Percentiles rank a stretch among this genome's conserved stretches.
phyloP scores from a whole-genome alignment of 2,113 vertebrate genomes.

The Recurvirostra avosetta region DNA sequence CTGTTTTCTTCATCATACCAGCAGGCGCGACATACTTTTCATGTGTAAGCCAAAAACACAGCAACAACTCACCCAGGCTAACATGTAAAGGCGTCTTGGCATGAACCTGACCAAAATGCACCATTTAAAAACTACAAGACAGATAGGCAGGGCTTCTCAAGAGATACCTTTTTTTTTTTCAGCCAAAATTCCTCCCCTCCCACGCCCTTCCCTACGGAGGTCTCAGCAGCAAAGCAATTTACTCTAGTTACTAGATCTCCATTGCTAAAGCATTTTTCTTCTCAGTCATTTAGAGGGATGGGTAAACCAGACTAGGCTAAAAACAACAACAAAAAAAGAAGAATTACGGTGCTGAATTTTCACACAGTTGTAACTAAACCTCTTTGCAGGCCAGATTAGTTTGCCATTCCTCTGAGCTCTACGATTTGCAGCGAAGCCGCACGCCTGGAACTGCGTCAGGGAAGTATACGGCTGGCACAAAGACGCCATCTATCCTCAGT shows the following conservation, averaged over 20 bases:
- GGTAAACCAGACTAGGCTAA: not conserved
- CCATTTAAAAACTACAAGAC: not conserved
- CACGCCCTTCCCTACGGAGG: not conserved
- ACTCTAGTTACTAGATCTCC: not conserved
- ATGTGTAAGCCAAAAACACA: not conserved
- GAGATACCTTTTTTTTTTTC: not conserved
- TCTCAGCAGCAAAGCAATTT: not conserved
- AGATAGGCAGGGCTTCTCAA: constrained; percentile 9
- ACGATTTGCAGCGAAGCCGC: not conserved
- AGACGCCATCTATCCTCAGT: not conserved
- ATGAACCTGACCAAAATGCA: not conserved
- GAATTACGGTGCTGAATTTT: not conserved
- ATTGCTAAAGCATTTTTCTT: not conserved
- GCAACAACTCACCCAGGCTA: not conserved
- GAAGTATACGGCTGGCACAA: not conserved
- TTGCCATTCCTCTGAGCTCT: not conserved
- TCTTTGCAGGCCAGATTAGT: not conserved
- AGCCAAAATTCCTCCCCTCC: constrained; percentile 38
- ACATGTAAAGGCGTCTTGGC: not conserved
- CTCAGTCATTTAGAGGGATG: not conserved
- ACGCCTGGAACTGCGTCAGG: fast-evolving
- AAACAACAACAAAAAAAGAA: not conserved
- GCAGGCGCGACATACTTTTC: not conserved
- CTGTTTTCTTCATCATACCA: not conserved
- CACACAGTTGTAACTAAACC: not conserved